These are phyloP conservation scores for Phylloscopus trochilus DNA, from an alignment of 2,113 vertebrate species.

Conservation along the genomic window DNA sequence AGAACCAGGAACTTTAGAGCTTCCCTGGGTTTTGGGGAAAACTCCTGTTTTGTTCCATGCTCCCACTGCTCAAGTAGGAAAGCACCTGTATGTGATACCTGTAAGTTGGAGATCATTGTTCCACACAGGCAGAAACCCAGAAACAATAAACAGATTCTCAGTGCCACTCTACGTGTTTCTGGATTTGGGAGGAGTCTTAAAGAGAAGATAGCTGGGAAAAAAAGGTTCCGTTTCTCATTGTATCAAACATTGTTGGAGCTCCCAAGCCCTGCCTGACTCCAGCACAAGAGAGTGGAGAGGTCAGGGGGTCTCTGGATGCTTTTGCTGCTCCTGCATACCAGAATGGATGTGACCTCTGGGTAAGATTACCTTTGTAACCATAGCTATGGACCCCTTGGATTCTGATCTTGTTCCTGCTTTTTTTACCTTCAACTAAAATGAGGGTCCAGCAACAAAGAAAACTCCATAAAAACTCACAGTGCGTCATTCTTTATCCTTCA, in stretches of 20 bases:
- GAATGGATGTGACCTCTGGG: not conserved
- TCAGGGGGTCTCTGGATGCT: not conserved
- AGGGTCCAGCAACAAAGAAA: not conserved
- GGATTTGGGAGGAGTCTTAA: not conserved
- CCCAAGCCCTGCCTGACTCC: not conserved
- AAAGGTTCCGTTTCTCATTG: not conserved
- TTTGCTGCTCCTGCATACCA: not conserved
- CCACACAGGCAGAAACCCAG: not conserved
- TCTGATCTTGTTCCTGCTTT: not conserved
- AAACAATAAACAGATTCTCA: not conserved
- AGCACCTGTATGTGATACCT: fast-evolving
- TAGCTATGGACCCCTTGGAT: not conserved
- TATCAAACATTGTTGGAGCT: not conserved
- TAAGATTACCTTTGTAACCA: not conserved
- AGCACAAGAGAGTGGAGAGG: not conserved
- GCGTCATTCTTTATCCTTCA: not conserved
- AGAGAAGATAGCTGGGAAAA: not conserved
- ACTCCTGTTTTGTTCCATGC: not conserved
- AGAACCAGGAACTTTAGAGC: not conserved
- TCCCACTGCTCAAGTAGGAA: not conserved
- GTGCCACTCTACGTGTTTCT: not conserved
- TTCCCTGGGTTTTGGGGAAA: not conserved
- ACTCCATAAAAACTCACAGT: not conserved
- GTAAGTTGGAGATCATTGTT: not conserved
- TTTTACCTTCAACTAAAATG: not conserved